Conservation (phyloP, 2,888 invertebrate species). For the Drosophila affinis region DNA sequence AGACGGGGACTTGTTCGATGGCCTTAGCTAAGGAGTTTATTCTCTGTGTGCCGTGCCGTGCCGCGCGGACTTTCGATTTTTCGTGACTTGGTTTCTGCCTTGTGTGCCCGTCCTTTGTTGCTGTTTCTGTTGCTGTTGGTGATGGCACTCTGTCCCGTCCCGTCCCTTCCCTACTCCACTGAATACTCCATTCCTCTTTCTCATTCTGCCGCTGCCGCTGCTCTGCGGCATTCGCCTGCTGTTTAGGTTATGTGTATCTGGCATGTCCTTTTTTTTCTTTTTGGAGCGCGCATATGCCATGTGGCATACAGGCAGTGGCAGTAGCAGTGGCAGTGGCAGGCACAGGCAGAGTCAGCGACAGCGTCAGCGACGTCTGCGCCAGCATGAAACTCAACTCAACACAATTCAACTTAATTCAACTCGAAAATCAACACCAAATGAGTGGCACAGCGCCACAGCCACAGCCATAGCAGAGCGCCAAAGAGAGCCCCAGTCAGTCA, state of each 20-base stretch:
- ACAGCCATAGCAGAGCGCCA: constrained; percentile 20
- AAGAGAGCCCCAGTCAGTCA: background rate
- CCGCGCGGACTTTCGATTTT: constrained; percentile 69
- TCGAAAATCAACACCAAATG: constrained; percentile 43
- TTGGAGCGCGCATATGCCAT: constrained; percentile 68
- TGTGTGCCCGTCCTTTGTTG: constrained; percentile 45
- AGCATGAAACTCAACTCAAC: constrained; percentile 63
- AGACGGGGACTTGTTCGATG: background rate
- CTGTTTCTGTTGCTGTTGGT: constrained; percentile 22
- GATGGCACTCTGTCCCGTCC: background rate
- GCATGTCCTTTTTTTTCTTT: constrained; percentile 61
- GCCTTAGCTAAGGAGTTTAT: constrained; percentile 7
- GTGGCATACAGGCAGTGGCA: background rate
- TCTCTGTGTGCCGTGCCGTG: constrained; percentile 15
- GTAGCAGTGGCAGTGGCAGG: constrained; percentile 12
- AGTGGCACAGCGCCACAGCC: constrained; percentile 15
- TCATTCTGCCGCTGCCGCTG: constrained; percentile 22
- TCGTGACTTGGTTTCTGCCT: constrained; percentile 59
- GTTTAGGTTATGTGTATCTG: constrained; percentile 61
- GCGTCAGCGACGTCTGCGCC: constrained; percentile 59
- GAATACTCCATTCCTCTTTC: constrained; percentile 5
- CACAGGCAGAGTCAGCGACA: background rate
- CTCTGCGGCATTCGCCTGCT: constrained; percentile 52
- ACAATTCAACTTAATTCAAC: constrained; percentile 71
- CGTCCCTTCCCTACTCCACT: background rate